Percentiles rank a stretch among this genome's conserved stretches.
Evolutionary conservation across 2,797 vertebrate genomes (phyloP).

Genomic region (Emydoidea blandingii): DNA sequence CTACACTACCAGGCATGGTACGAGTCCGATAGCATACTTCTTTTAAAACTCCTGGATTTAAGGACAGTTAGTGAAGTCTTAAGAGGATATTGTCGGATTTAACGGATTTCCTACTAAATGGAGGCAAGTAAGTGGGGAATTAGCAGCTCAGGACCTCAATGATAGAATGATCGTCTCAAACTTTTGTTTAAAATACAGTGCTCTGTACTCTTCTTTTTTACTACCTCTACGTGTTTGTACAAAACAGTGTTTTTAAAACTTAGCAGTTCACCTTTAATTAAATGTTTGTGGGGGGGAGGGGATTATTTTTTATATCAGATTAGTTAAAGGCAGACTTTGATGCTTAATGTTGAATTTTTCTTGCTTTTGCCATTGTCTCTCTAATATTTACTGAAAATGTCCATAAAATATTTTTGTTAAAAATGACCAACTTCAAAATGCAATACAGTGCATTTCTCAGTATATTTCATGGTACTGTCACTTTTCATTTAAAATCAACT

Average conservation of each 20-base stretch:
- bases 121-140: background rate
- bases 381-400: conserved; percentile 2
- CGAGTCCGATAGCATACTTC: background rate
- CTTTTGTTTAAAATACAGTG: background rate
- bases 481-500: conserved; percentile 81
- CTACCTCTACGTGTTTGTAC: background rate
- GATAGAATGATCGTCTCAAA: background rate
- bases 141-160: background rate
- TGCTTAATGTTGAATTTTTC: background rate
- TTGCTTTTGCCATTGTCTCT: background rate
- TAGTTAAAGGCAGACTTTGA: conserved; percentile 9
- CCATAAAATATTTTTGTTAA: conserved; percentile 7
- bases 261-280: background rate
- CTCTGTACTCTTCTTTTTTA: background rate
- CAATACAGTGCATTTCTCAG: conserved; percentile 48
- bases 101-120: background rate
- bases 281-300: background rate
- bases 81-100: background rate
- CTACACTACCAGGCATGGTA: background rate
- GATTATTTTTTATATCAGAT: background rate
- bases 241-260: background rate
- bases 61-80: background rate
- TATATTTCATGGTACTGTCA: conserved; percentile 64
- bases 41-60: background rate
- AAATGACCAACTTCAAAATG: background rate